phyloP scores from a whole-genome alignment of 2,113 vertebrate genomes.

The Chaetura pelagica region DNA sequence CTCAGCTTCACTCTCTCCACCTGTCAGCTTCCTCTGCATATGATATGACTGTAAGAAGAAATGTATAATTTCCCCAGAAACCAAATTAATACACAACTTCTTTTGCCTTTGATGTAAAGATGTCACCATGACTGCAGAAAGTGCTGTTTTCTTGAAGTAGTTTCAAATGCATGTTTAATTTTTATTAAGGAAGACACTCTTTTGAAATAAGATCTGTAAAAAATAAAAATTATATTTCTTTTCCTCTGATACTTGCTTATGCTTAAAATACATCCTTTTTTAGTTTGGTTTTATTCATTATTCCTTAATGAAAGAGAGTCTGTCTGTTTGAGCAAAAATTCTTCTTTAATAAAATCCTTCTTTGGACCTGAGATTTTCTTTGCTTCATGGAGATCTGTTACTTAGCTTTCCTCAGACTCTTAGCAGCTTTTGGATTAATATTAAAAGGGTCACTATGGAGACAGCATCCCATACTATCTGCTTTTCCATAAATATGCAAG shows the following conservation, averaged over 20 bases:
- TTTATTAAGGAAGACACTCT: neutral
- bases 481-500: neutral
- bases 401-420: neutral
- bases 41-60: neutral
- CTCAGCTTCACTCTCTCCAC: neutral
- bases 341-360: neutral
- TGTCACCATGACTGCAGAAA: neutral
- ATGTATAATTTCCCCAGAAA: neutral
- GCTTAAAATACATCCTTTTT: neutral
- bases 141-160: neutral
- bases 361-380: neutral
- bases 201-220: neutral
- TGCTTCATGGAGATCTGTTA: neutral
- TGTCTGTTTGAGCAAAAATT: neutral
- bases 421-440: neutral
- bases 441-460: neutral
- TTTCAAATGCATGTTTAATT: neutral
- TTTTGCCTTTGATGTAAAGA: slow-evolving; percentile 34
- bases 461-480: neutral
- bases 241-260: neutral
- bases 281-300: neutral
- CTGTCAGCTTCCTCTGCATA: slow-evolving; percentile 20
- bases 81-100: neutral
- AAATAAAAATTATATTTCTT: neutral
- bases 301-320: neutral